A percentile compares a stretch with the other conserved stretches of the same genome.
These are phyloP conservation scores for Okapia johnstoni DNA, from an alignment of 2,113 vertebrate genomes.

Conservation along the genomic window DNA sequence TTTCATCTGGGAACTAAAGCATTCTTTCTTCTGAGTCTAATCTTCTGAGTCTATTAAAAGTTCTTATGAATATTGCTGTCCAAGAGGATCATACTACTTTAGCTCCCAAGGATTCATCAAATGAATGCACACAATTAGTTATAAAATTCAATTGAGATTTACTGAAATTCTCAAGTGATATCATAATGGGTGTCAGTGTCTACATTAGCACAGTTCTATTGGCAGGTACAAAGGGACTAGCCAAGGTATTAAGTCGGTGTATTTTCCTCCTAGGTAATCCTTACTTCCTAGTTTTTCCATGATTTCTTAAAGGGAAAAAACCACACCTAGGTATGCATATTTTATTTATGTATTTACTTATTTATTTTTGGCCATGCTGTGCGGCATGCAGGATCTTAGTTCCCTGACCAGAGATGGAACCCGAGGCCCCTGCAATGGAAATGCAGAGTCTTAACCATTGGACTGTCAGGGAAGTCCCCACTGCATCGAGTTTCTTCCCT, in stretches of 20 bases:
- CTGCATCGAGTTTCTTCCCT: neutral
- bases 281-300: neutral
- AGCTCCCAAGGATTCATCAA: neutral
- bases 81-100: neutral
- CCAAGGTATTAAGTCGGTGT: neutral
- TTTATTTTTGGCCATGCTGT: neutral
- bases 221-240: neutral
- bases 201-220: neutral
- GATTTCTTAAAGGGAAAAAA: neutral
- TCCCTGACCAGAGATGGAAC: neutral
- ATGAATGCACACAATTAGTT: neutral
- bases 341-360: neutral
- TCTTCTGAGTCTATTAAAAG: neutral
- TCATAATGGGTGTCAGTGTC: neutral
- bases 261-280: neutral
- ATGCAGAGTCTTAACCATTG: neutral
- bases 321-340: neutral
- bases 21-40: neutral
- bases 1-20: neutral
- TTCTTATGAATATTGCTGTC: neutral
- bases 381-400: neutral
- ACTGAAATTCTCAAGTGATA: neutral
- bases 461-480: neutral
- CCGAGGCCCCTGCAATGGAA: neutral
- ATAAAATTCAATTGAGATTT: neutral